phyloP scores from a whole-genome alignment of 2,797 vertebrate species.

The Martes flavigula region DNA sequence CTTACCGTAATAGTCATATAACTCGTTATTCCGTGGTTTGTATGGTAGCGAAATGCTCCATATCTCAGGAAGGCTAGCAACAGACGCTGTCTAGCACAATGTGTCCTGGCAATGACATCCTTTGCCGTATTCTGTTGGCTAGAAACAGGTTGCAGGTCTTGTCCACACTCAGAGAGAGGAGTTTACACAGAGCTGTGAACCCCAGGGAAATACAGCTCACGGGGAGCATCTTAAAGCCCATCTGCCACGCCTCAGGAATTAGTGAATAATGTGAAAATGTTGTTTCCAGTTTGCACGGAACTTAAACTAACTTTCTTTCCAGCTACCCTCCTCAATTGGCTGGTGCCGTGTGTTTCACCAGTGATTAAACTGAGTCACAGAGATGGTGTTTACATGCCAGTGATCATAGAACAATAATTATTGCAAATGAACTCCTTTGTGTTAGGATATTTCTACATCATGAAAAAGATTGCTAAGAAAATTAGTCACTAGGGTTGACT shows the following conservation, averaged over 20 bases:
- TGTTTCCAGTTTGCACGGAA: neutral
- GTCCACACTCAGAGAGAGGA: neutral
- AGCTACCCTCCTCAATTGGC: neutral
- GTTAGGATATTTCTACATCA: neutral
- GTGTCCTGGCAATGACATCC: neutral
- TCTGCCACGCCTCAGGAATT: neutral
- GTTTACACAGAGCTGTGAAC: neutral
- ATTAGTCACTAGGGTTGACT: neutral
- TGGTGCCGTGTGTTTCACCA: neutral
- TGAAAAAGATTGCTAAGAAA: neutral
- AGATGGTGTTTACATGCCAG: neutral
- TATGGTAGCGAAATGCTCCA: constrained; percentile 12
- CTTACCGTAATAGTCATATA: constrained; percentile 63
- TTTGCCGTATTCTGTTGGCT: neutral
- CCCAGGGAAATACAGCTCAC: neutral
- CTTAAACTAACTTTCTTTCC: constrained; percentile 34
- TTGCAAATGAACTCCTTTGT: neutral
- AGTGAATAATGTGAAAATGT: neutral
- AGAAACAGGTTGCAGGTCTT: neutral
- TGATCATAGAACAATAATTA: neutral
- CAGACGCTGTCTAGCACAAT: neutral
- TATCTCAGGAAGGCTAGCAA: constrained; percentile 21
- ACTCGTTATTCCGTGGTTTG: constrained; percentile 62
- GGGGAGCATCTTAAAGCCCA: neutral
- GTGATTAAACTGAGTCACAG: neutral